Conservation (phyloP, 2,888 invertebrate species). For the Lucinisca nassula region DNA sequence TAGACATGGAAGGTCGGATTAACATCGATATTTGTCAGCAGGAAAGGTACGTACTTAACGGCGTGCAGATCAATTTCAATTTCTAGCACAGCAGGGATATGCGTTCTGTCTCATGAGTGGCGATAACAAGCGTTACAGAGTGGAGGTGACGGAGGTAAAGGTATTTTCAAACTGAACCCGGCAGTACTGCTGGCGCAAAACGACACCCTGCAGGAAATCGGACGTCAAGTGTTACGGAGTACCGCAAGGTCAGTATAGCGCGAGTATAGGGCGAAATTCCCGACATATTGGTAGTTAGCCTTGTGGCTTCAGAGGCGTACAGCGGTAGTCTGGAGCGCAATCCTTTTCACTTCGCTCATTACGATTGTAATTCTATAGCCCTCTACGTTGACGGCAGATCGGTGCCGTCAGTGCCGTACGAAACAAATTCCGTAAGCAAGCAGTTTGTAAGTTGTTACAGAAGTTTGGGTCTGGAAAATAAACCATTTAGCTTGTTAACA, state of each 20-base stretch:
- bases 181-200: neutral
- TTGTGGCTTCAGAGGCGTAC: neutral
- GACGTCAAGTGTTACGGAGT: neutral
- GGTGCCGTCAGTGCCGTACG: neutral
- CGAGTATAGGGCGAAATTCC: neutral
- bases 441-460: slow-evolving; percentile 20
- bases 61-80: neutral
- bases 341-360: slow-evolving; percentile 16
- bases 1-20: neutral
- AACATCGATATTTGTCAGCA: neutral
- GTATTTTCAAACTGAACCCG: slow-evolving; percentile 45
- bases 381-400: neutral
- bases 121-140: slow-evolving; percentile 15
- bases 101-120: neutral
- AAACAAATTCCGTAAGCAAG: neutral
- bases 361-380: slow-evolving; percentile 1
- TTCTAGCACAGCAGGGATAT: neutral
- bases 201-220: neutral
- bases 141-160: slow-evolving; percentile 43
- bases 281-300: neutral
- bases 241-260: neutral
- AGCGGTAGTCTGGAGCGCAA: neutral
- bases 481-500: neutral
- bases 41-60: neutral
- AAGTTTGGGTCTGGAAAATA: neutral